These are phyloP conservation scores for Zenarchopterus dispar DNA, from an alignment of 2,797 vertebrate genomes.

Conservation along the genomic window DNA sequence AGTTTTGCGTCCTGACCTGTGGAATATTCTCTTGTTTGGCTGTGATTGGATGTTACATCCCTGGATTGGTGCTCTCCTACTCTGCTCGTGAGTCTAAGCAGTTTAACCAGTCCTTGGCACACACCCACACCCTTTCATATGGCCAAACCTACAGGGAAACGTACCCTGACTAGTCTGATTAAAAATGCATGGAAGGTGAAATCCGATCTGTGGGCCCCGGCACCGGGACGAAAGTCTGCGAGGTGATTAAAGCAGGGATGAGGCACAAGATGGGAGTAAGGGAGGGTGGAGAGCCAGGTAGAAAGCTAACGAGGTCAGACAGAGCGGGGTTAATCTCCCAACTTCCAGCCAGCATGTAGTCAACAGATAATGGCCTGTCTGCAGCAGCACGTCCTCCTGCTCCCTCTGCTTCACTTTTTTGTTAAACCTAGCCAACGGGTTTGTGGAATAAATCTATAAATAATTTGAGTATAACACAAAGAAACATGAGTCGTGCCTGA, in stretches of 20 bases:
- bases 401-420: constrained; percentile 12
- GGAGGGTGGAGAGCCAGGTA: constrained; percentile 36
- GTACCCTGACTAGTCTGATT: constrained; percentile 42
- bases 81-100: constrained; percentile 87
- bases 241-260: constrained; percentile 70
- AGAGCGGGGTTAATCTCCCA: constrained; percentile 65
- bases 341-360: constrained; percentile 37
- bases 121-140: constrained; percentile 25
- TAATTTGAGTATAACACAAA: constrained; percentile 7
- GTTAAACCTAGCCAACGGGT: constrained; percentile 13
- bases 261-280: constrained; percentile 37
- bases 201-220: constrained; percentile 59
- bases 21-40: constrained; percentile 88
- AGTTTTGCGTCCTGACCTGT: constrained; percentile 95
- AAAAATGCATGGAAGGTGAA: constrained; percentile 71
- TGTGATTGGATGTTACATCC: constrained; percentile 88
- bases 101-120: constrained; percentile 26
- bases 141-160: constrained; percentile 35
- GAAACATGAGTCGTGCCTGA: background rate
- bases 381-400: constrained; percentile 14
- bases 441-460: constrained; percentile 4
- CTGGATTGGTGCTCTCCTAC: constrained; percentile 92
- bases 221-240: constrained; percentile 24
- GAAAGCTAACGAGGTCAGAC: constrained; percentile 65
- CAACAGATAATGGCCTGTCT: constrained; percentile 30